Conservation (phyloP, 2,113 vertebrate genomes). For the Phocoena phocoena region DNA sequence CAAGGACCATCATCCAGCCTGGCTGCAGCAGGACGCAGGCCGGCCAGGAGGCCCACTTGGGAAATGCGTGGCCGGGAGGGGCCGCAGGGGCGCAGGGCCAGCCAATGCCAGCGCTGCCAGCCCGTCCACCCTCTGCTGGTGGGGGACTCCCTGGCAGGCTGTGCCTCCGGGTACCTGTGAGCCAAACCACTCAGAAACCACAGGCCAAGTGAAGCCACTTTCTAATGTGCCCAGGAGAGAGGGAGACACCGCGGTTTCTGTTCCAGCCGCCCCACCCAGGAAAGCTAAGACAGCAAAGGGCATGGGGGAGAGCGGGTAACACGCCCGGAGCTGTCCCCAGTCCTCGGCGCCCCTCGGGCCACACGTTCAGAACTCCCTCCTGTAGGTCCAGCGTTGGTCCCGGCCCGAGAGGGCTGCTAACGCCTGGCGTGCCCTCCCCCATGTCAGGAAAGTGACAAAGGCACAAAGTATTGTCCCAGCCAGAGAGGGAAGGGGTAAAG, state of each 20-base stretch:
- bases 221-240: conserved; percentile 46
- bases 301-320: fast-evolving
- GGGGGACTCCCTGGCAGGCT: conserved; percentile 56
- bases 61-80: neutral
- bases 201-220: conserved; percentile 68
- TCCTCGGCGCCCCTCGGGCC: neutral
- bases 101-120: conserved; percentile 51
- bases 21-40: neutral
- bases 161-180: conserved; percentile 65
- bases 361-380: fast-evolving
- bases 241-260: fast-evolving
- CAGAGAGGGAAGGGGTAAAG: fast-evolving
- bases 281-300: fast-evolving
- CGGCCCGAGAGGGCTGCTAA: fast-evolving
- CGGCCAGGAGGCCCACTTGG: neutral
- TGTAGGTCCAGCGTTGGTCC: fast-evolving
- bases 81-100: neutral
- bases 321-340: neutral
- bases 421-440: fast-evolving
- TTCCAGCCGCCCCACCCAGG: fast-evolving
- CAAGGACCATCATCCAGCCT: neutral
- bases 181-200: conserved; percentile 74
- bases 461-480: fast-evolving
- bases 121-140: conserved; percentile 70
- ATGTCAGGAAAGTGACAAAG: neutral